Percentiles rank a stretch among this genome's conserved stretches.
These are phyloP conservation scores for Bubo blakistoni DNA, from an alignment of 2,113 vertebrate genomes.

Conservation along the genomic window DNA sequence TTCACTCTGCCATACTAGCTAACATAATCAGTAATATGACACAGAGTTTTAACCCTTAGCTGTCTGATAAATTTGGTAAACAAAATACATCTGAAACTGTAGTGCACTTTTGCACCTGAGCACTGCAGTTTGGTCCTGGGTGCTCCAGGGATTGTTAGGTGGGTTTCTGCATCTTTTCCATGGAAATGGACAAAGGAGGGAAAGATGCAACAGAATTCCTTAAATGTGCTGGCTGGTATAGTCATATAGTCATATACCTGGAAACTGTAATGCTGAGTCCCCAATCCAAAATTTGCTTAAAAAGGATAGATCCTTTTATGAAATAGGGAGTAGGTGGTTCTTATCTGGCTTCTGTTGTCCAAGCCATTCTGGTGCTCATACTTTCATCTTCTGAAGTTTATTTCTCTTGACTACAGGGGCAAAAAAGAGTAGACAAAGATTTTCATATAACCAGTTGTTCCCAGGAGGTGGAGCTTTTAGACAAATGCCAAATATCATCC, in stretches of 20 bases:
- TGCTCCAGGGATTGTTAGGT: background rate
- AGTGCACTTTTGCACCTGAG: background rate
- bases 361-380: background rate
- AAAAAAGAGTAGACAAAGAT: background rate
- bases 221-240: background rate
- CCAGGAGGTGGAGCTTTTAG: background rate
- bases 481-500: background rate
- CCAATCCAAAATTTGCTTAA: background rate
- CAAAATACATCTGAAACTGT: background rate
- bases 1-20: background rate
- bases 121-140: background rate
- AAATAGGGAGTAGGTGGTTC: background rate
- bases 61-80: background rate
- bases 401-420: background rate
- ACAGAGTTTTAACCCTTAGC: background rate
- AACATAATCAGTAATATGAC: background rate
- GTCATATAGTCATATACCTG: background rate
- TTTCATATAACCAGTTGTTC: background rate
- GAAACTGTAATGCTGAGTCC: background rate
- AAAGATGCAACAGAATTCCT: background rate
- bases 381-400: background rate
- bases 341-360: background rate
- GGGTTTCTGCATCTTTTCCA: background rate
- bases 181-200: background rate
- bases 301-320: background rate